Evolutionary conservation across 2,797 vertebrate species (phyloP).

Genomic region (Bovichtus diacanthus): DNA sequence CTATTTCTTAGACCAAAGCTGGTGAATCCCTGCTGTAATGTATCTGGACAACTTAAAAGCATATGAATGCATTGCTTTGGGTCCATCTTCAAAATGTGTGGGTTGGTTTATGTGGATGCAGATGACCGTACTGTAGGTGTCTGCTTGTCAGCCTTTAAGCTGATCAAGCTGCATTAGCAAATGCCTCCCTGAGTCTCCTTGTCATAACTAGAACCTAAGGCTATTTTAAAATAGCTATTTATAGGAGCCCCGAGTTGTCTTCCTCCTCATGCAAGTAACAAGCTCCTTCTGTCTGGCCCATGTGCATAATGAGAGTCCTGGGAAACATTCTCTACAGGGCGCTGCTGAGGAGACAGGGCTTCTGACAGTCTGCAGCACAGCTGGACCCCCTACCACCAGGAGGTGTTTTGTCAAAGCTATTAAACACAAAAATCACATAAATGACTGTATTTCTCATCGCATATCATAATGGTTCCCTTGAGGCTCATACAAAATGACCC

Average conservation of each 20-base stretch:
- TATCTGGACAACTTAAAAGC: background rate
- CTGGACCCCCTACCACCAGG: background rate
- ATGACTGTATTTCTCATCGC: background rate
- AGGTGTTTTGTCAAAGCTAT: background rate
- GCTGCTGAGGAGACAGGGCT: background rate
- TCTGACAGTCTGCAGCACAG: conserved; percentile 9
- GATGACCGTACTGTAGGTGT: conserved; percentile 34
- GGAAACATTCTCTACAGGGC: background rate
- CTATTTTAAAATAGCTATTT: conserved; percentile 77
- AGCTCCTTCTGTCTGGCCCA: conserved; percentile 21
- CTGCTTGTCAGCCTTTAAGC: conserved; percentile 68
- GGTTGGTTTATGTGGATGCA: background rate
- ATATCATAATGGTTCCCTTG: background rate
- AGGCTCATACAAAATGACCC: background rate
- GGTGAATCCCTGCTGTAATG: background rate
- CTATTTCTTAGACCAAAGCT: background rate
- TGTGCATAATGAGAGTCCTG: background rate
- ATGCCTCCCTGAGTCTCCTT: conserved; percentile 48
- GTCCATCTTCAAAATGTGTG: background rate
- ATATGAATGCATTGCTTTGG: background rate
- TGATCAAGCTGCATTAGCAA: conserved; percentile 73
- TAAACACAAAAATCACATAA: background rate
- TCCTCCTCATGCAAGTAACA: conserved; percentile 32
- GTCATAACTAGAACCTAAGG: conserved; percentile 46
- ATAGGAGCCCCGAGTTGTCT: conserved; percentile 55